A percentile compares a stretch with the other conserved stretches of the same genome.
Conservation (phyloP, 1,140 invertebrate genomes). For the Charaxes varanes region DNA sequence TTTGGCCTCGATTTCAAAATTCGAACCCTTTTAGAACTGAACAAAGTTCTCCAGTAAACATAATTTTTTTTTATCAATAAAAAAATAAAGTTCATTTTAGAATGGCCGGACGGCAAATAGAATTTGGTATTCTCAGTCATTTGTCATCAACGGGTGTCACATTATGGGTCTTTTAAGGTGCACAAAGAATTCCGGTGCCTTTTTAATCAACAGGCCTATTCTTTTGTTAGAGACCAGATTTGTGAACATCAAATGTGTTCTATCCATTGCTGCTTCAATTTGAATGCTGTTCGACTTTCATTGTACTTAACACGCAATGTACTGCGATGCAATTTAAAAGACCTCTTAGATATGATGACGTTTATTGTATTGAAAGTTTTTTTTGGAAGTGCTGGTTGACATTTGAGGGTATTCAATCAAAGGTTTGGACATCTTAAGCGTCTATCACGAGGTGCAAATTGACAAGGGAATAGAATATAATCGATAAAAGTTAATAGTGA, state of each 20-base stretch:
- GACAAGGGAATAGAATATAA: slow-evolving; percentile 22
- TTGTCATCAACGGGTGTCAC: slow-evolving; percentile 64
- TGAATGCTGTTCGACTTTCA: neutral
- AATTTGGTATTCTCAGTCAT: slow-evolving; percentile 36
- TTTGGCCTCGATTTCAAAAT: slow-evolving; percentile 46
- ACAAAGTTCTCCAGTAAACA: slow-evolving; percentile 19
- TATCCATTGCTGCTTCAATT: slow-evolving; percentile 13
- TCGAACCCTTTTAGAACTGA: slow-evolving; percentile 30
- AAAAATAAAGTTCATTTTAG: slow-evolving; percentile 20
- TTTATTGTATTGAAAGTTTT: neutral
- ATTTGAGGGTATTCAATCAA: slow-evolving; percentile 24
- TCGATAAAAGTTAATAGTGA: slow-evolving; percentile 6
- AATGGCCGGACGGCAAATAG: slow-evolving; percentile 7
- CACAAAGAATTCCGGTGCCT: slow-evolving; percentile 40
- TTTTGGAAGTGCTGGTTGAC: neutral
- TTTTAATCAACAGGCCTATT: slow-evolving; percentile 34
- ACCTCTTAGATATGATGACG: neutral
- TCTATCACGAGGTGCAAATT: slow-evolving; percentile 29
- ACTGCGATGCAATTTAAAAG: neutral
- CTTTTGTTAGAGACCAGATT: slow-evolving; percentile 8
- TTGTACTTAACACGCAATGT: slow-evolving; percentile 3
- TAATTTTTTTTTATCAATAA: slow-evolving; percentile 7
- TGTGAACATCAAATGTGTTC: neutral
- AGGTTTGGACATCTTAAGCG: slow-evolving; percentile 15
- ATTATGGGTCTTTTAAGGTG: slow-evolving; percentile 42